Percentiles rank a stretch among this genome's conserved stretches.
These are phyloP conservation scores for Dascyllus trimaculatus DNA, from an alignment of 2,113 vertebrate genomes.

Conservation along the genomic window DNA sequence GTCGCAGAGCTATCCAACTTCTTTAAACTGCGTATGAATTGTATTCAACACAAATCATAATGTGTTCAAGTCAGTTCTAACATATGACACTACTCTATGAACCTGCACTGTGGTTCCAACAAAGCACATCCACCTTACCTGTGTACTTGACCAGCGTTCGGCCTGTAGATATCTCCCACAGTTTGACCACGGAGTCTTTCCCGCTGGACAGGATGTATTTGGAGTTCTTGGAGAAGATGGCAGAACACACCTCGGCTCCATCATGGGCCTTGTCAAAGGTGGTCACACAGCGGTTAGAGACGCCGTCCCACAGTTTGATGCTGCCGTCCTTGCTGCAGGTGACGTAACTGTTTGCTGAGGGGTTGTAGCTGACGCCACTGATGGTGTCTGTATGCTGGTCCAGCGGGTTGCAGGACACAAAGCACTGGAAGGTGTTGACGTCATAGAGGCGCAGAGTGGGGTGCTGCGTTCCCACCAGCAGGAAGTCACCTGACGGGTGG, in stretches of 20 bases:
- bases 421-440: slow-evolving; percentile 98
- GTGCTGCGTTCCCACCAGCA: slow-evolving; percentile 97
- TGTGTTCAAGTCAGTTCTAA: too few relatives aligned
- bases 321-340: slow-evolving; percentile 97
- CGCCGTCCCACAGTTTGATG: slow-evolving; percentile 98
- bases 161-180: slow-evolving; percentile 98
- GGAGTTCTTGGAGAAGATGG: slow-evolving; percentile 98
- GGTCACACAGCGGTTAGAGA: slow-evolving; percentile 96
- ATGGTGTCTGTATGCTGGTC: slow-evolving; percentile 98
- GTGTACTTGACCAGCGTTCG: slow-evolving; percentile 97
- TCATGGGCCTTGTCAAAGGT: slow-evolving; percentile 97
- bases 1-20: too few relatives aligned
- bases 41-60: too few relatives aligned
- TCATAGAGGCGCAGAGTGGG: slow-evolving; percentile 97
- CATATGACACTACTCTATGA: too few relatives aligned
- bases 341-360: slow-evolving; percentile 94
- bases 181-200: slow-evolving; percentile 97
- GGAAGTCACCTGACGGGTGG: slow-evolving; percentile 96
- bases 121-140: slow-evolving; percentile 79
- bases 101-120: not conserved
- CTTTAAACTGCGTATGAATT: too few relatives aligned
- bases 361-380: slow-evolving; percentile 94
- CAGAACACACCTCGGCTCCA: slow-evolving; percentile 96
- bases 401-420: slow-evolving; percentile 96
- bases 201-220: slow-evolving; percentile 98